Percentiles rank a stretch among this genome's conserved stretches.
Conservation (phyloP, 2,113 vertebrate genomes). For the Larimichthys polyactis region DNA sequence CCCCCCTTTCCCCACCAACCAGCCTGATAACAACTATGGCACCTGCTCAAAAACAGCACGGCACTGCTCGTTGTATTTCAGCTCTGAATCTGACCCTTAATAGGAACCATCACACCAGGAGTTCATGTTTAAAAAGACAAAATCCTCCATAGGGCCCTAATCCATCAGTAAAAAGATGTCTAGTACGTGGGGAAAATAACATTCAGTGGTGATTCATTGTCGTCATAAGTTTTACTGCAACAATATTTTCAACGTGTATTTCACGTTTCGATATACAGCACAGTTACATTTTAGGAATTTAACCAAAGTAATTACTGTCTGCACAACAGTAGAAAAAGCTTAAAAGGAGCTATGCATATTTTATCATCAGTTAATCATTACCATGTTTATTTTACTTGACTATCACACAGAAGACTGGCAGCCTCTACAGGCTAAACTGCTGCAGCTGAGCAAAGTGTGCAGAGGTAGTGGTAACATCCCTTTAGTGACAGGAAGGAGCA, state of each 20-base stretch:
- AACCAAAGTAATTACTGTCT: neutral
- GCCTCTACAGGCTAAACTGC: neutral
- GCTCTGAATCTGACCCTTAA: slow-evolving; percentile 21
- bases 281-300: slow-evolving; percentile 1
- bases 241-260: slow-evolving; percentile 33
- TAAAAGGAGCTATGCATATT: slow-evolving; percentile 28
- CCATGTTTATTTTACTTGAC: slow-evolving; percentile 16
- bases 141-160: slow-evolving; percentile 7
- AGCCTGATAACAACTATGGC: slow-evolving; percentile 41
- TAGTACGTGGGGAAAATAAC: slow-evolving; percentile 7
- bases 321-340: neutral
- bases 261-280: neutral
- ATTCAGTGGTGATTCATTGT: slow-evolving; percentile 26
- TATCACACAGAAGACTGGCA: neutral
- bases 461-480: slow-evolving; percentile 28
- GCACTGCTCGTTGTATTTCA: neutral
- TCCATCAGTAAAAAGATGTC: slow-evolving; percentile 14
- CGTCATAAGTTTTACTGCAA: slow-evolving; percentile 8
- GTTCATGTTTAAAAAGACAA: slow-evolving; percentile 23
- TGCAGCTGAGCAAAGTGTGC: slow-evolving; percentile 25
- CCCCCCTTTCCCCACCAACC: neutral
- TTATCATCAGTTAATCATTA: slow-evolving; percentile 24
- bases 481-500: slow-evolving; percentile 47
- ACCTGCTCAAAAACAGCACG: slow-evolving; percentile 54
- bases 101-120: slow-evolving; percentile 16